phyloP scores from a whole-genome alignment of 2,797 vertebrate genomes.

The Tragopan temminckii region DNA sequence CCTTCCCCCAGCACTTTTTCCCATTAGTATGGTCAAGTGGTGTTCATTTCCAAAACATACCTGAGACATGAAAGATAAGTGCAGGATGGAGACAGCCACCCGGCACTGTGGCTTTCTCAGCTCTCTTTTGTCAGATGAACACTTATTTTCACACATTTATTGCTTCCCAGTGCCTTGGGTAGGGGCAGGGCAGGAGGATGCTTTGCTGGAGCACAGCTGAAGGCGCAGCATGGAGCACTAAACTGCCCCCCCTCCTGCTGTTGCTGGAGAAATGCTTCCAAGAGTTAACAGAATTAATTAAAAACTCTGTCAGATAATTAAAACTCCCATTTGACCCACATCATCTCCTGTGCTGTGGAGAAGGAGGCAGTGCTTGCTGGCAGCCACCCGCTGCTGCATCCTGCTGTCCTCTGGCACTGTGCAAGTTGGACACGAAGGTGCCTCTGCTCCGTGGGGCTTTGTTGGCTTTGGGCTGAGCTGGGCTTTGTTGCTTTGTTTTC shows the following conservation, averaged over 20 bases:
- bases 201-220: background rate
- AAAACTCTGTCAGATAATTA: background rate
- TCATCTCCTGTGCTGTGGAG: background rate
- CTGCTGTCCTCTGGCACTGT: background rate
- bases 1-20: rapidly evolving
- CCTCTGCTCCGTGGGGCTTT: background rate
- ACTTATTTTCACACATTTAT: rapidly evolving
- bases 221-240: background rate
- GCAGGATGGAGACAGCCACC: background rate
- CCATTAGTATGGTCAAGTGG: background rate
- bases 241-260: background rate
- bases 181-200: background rate
- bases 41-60: background rate
- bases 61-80: background rate
- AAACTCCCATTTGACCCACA: background rate
- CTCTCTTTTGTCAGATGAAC: background rate
- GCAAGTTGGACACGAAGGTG: background rate
- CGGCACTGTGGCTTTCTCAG: rapidly evolving
- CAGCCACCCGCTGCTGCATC: background rate
- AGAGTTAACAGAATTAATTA: background rate
- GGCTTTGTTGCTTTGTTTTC: background rate
- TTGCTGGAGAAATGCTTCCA: background rate
- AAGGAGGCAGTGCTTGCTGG: background rate
- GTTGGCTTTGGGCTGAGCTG: background rate
- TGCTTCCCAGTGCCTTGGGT: rapidly evolving